Evolutionary conservation across 2,113 vertebrate species (phyloP).

Genomic region (Corythornis cristatus): DNA sequence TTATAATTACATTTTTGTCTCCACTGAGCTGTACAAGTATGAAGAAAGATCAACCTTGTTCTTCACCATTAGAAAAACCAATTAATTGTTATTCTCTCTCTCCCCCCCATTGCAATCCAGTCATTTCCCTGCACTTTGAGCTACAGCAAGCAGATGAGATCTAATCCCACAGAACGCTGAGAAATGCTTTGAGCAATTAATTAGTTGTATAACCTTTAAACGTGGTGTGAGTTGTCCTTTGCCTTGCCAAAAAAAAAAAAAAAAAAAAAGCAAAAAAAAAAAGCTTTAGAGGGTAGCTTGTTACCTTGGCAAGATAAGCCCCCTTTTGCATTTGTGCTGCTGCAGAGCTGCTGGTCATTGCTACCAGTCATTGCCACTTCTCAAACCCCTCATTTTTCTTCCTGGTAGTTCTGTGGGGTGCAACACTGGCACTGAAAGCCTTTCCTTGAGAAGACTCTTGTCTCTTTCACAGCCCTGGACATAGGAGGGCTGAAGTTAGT

Average conservation of each 20-base stretch:
- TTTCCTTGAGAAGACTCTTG: not conserved
- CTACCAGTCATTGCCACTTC: not conserved
- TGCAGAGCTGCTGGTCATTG: not conserved
- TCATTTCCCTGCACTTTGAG: not conserved
- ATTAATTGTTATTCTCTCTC: not conserved
- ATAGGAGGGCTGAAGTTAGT: not conserved
- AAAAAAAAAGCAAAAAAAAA: not conserved
- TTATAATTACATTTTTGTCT: not conserved
- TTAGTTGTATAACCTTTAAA: not conserved
- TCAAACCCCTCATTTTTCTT: not conserved
- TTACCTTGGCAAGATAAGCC: not conserved
- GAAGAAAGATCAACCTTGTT: not conserved
- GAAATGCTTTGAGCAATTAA: not conserved
- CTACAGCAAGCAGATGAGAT: not conserved
- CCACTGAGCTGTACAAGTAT: not conserved
- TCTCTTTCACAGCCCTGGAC: not conserved
- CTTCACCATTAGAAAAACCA: not conserved
- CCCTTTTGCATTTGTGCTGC: not conserved
- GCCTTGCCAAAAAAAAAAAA: not conserved
- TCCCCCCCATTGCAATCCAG: not conserved
- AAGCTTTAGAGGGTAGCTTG: fast-evolving
- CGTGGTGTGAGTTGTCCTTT: not conserved
- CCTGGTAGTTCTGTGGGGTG: not conserved
- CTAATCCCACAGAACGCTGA: not conserved
- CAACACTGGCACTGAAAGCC: not conserved